phyloP scores from a whole-genome alignment of 2,113 vertebrate species.

The Ginglymostoma cirratum region DNA sequence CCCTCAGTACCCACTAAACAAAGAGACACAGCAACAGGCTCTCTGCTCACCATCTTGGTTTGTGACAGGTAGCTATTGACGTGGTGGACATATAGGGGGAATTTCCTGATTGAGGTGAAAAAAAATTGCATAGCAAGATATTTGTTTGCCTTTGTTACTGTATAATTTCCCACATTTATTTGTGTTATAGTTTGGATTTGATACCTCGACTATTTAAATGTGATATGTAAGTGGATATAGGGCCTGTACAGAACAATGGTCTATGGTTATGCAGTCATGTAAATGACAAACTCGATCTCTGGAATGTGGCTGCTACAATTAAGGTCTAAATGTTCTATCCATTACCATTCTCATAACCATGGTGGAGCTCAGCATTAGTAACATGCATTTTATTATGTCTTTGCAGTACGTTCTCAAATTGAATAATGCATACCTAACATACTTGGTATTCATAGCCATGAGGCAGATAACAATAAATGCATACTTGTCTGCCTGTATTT shows the following conservation, averaged over 20 bases:
- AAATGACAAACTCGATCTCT: constrained; percentile 33
- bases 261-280: constrained; percentile 31
- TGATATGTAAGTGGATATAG: constrained; percentile 24
- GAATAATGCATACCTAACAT: constrained; percentile 36
- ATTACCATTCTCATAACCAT: constrained; percentile 23
- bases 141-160: neutral
- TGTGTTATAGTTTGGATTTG: neutral
- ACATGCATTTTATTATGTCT: constrained; percentile 30
- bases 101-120: neutral
- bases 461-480: constrained; percentile 32
- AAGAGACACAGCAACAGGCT: neutral
- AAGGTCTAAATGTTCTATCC: constrained; percentile 24
- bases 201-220: constrained; percentile 27
- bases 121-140: neutral
- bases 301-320: constrained; percentile 34
- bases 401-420: constrained; percentile 32
- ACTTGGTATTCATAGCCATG: constrained; percentile 23
- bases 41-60: neutral
- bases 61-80: neutral
- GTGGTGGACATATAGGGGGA: neutral
- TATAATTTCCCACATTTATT: constrained; percentile 28
- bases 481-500: constrained; percentile 26
- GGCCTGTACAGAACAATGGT: constrained; percentile 16
- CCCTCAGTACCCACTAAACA: neutral
- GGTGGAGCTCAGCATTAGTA: constrained; percentile 18